Evolutionary conservation across 2,113 vertebrate species (phyloP).

Genomic region (Rafetus swinhoei): DNA sequence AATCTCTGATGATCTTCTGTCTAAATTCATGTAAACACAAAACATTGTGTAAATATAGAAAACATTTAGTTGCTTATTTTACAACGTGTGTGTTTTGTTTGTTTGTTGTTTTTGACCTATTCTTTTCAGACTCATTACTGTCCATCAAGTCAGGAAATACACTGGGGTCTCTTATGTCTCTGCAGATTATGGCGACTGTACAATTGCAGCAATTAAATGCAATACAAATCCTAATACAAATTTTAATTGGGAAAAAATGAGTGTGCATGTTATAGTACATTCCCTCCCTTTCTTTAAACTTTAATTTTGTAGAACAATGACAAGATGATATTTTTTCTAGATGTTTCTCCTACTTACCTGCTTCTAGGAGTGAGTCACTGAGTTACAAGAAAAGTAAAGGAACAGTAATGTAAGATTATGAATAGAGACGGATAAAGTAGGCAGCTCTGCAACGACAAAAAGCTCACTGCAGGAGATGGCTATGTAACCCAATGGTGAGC

Average conservation of each 20-base stretch:
- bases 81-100: neutral
- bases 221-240: neutral
- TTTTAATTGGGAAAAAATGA: neutral
- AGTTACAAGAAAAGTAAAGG: neutral
- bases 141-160: neutral
- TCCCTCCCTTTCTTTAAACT: neutral
- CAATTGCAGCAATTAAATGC: neutral
- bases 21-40: constrained; percentile 25
- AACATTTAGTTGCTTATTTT: neutral
- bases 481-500: neutral
- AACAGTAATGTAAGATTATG: neutral
- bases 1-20: neutral
- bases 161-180: constrained; percentile 4
- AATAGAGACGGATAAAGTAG: neutral
- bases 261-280: neutral
- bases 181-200: neutral
- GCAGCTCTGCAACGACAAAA: neutral
- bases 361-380: neutral
- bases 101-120: neutral
- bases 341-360: neutral
- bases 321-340: neutral
- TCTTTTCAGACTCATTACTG: constrained; percentile 24
- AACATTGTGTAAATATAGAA: too few species aligned
- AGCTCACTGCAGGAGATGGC: neutral
- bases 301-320: neutral